These are phyloP conservation scores for Scomberomorus guttatus DNA, from an alignment of 2,797 vertebrate genomes.

Conservation along the genomic window DNA sequence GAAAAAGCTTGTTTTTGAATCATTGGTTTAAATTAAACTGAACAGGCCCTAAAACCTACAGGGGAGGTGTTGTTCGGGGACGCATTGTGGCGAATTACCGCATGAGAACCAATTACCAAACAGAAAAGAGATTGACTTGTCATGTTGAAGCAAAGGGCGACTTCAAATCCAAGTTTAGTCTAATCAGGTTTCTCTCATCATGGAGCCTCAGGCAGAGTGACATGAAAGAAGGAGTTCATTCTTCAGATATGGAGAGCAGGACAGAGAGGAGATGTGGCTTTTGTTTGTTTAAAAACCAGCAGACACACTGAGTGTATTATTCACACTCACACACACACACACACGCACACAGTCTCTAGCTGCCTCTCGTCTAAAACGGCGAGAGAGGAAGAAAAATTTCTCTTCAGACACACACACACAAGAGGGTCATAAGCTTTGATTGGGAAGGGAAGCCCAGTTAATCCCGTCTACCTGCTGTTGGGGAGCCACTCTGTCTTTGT, in stretches of 20 bases:
- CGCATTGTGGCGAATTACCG: slow-evolving; percentile 19
- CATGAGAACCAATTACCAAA: slow-evolving; percentile 57
- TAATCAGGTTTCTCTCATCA: slow-evolving; percentile 37
- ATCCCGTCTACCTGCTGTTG: slow-evolving; percentile 46
- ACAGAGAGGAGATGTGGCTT: slow-evolving; percentile 11
- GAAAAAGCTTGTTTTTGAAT: slow-evolving; percentile 14
- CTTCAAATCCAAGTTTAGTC: slow-evolving; percentile 45
- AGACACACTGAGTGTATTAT: not conserved
- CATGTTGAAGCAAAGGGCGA: slow-evolving; percentile 33
- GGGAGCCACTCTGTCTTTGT: slow-evolving; percentile 43
- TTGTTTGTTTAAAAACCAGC: slow-evolving; percentile 42
- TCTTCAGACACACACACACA: slow-evolving; percentile 1
- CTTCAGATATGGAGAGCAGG: slow-evolving; percentile 24
- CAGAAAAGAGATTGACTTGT: slow-evolving; percentile 45
- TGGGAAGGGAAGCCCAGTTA: slow-evolving; percentile 52
- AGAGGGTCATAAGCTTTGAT: slow-evolving; percentile 48
- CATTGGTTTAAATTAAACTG: slow-evolving; percentile 27
- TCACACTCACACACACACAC: slow-evolving; percentile 4
- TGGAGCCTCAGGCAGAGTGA: slow-evolving; percentile 37
- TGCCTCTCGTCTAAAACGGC: slow-evolving; percentile 5
- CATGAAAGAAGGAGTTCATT: slow-evolving; percentile 26
- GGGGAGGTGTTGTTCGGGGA: slow-evolving; percentile 30
- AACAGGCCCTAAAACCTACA: not conserved
- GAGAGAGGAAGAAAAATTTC: not conserved
- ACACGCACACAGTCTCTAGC: not conserved